Percentiles rank a stretch among this genome's conserved stretches.
phyloP scores from a whole-genome alignment of 2,113 vertebrate species.

The Zapornia atra region DNA sequence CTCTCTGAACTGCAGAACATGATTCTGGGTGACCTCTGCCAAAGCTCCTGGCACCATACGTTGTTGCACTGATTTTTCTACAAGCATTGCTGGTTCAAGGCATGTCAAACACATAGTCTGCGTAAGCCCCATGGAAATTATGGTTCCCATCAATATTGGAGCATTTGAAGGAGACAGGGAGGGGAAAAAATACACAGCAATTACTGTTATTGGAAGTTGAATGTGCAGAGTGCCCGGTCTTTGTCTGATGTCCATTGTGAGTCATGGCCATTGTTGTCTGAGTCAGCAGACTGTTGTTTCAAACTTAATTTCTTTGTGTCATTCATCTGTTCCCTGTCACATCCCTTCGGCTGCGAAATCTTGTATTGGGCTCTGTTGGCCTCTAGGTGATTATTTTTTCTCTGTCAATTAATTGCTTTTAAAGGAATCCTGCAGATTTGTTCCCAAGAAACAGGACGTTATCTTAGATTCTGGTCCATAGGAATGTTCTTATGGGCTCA shows the following conservation, averaged over 20 bases:
- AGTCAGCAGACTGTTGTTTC: constrained; percentile 16
- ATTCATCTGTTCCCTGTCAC: neutral
- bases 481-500: neutral
- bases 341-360: neutral
- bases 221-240: neutral
- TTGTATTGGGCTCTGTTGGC: neutral
- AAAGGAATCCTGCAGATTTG: neutral
- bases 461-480: neutral
- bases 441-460: neutral
- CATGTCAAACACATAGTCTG: neutral
- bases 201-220: neutral
- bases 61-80: neutral
- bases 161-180: neutral
- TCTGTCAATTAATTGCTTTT: neutral
- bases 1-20: neutral
- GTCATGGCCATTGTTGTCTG: constrained; percentile 4
- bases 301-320: constrained; percentile 23
- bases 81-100: neutral
- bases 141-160: neutral
- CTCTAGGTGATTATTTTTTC: neutral
- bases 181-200: neutral
- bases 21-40: neutral
- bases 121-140: neutral
- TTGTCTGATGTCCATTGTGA: neutral
- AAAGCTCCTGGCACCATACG: neutral